phyloP scores from a whole-genome alignment of 2,113 vertebrate species.

The Caranx ignobilis region DNA sequence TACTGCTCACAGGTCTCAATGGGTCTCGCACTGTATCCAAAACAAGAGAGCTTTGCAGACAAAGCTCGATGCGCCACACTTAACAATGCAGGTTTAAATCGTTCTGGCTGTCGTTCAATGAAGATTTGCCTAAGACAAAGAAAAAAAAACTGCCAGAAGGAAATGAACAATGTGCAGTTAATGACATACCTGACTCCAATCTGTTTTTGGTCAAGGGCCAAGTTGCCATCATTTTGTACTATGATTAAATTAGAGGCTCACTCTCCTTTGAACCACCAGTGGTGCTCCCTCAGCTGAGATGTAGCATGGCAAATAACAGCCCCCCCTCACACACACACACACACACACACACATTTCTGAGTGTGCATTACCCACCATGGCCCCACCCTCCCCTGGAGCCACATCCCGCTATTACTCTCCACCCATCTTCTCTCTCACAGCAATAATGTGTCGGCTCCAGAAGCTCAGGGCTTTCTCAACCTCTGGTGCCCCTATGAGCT shows the following conservation, averaged over 20 bases:
- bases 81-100: not conserved
- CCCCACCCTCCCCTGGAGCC: constrained; percentile 24
- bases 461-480: constrained; percentile 34
- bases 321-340: not conserved
- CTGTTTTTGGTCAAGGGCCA: constrained; percentile 67
- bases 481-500: constrained; percentile 45
- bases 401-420: constrained; percentile 31
- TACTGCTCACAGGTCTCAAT: constrained; percentile 20
- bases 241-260: constrained; percentile 67
- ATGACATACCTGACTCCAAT: constrained; percentile 68
- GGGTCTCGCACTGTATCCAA: not conserved
- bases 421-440: constrained; percentile 13
- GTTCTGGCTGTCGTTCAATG: constrained; percentile 17
- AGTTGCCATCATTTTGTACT: constrained; percentile 56
- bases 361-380: constrained; percentile 44
- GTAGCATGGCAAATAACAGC: constrained; percentile 70
- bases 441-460: constrained; percentile 22
- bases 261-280: constrained; percentile 63
- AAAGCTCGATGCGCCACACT: constrained; percentile 1
- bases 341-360: not conserved
- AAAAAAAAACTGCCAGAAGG: constrained; percentile 2
- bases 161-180: constrained; percentile 50
- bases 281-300: constrained; percentile 56
- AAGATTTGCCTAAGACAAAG: constrained; percentile 36
- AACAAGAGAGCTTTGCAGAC: constrained; percentile 15